Base-by-base conservation (phyloP, 2,888 invertebrate species). In the Agonopterix arenella region DNA sequence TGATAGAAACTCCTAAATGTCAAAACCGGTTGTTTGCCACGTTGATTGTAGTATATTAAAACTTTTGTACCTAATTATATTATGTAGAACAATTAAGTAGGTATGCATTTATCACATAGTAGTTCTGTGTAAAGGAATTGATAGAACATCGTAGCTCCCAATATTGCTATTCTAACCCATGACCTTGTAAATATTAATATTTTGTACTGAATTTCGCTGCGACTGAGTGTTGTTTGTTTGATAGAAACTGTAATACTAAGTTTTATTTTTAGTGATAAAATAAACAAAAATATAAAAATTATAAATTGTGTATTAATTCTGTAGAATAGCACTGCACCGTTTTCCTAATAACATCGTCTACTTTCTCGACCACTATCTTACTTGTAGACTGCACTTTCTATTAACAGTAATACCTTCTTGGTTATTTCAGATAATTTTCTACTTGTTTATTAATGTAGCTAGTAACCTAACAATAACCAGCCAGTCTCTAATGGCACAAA, bases 261-360 rank as follows among this genome's bases (percentile, higher is more conserved):
- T 78, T 88, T 84, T 82, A 86, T 80, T 77, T 84, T 86, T 85
- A 89, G 88, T 86, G 78, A 85, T 84, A 89, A 86, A 89, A 89
- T 86, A 85, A 86, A 88, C 78, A 83, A 82, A 84, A 80, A 78
- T 71, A 68, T 72, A 82, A 83, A 84, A 80, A 72, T 60, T 68
- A 57, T 46, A 45, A 60, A 70, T 77, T 78, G 76, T 80, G 69
- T 79, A 81, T 56, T 72, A 62, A 73, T 62, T 71, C 60, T 78
- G 70, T 66, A 59, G 65, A 70, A 78, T 80, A 81, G 80, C 63
- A 47, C 66, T 68, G 81, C 80, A 81, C 83, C 58, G 55, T 70
- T 71, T 73, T 68, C 73, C 66, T 48, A 54, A 43, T 82, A 80
- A 82, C 80, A 75, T 55, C 58, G 62, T 61, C 61, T 64, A 75